Conservation (phyloP, 1,140 invertebrate genomes). For the Drosophila arawakana region DNA sequence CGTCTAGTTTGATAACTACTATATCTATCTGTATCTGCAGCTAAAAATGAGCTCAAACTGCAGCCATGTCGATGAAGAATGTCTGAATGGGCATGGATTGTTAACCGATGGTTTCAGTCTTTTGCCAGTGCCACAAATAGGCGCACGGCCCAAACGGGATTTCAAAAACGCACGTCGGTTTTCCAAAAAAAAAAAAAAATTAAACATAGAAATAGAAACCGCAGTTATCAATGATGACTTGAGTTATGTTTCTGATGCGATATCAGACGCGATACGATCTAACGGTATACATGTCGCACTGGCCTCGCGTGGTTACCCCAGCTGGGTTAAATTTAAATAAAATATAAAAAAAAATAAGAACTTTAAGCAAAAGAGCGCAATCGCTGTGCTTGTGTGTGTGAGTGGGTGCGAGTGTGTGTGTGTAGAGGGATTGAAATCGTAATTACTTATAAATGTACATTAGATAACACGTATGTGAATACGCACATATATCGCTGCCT, state of each 20-base stretch:
- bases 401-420: conserved; percentile 1
- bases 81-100: conserved; percentile 7
- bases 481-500: conserved; percentile 16
- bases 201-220: not conserved
- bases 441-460: conserved; percentile 73
- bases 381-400: not conserved
- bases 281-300: conserved; percentile 14
- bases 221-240: conserved; percentile 16
- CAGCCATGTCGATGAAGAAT: conserved; percentile 21
- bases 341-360: conserved; percentile 2
- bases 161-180: too few relatives aligned
- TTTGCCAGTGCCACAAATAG: conserved; percentile 47
- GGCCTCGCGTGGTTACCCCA: conserved; percentile 7
- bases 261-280: not conserved
- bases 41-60: conserved; percentile 16
- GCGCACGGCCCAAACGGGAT: conserved; percentile 34
- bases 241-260: conserved; percentile 1
- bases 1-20: conserved; percentile 38
- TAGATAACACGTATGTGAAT: conserved; percentile 67
- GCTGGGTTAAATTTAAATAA: conserved; percentile 21
- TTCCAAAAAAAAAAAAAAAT: too few relatives aligned
- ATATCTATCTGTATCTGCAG: conserved; percentile 29
- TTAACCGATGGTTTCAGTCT: conserved; percentile 53
- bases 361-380: conserved; percentile 13
- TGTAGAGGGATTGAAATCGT: conserved; percentile 41